A percentile compares a stretch with the other conserved stretches of the same genome.
Evolutionary conservation across 2,113 vertebrate species (phyloP).

Genomic region (Mastomys natalensis): DNA sequence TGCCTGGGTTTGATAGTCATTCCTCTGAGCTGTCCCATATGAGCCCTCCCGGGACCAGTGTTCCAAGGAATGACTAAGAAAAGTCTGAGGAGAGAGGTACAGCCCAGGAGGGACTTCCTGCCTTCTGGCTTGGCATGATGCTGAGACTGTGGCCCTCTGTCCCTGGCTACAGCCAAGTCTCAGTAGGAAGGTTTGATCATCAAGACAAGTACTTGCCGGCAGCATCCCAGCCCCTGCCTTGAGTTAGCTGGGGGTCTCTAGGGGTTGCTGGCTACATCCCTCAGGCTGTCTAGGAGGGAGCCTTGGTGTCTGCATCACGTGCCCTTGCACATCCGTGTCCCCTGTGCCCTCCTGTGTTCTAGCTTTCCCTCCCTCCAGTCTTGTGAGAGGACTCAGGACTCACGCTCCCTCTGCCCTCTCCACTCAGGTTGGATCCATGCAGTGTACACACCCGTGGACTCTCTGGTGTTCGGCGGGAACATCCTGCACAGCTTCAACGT

Average conservation of each 20-base stretch:
- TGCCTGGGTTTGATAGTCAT: too few relatives aligned
- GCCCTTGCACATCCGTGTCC: not conserved
- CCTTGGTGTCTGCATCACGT: not conserved
- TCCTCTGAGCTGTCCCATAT: not conserved
- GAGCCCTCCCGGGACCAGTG: not conserved
- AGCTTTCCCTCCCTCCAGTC: not conserved
- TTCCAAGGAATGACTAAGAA: not conserved
- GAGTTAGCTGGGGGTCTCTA: not conserved
- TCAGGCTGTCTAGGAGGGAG: not conserved
- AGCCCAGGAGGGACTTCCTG: not conserved
- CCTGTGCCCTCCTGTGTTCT: accelerated
- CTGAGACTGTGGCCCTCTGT: not conserved
- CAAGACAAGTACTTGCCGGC: not conserved
- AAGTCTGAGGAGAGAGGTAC: not conserved
- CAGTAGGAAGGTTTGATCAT: not conserved
- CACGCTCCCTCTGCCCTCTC: conserved; percentile 67
- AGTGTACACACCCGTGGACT: conserved; percentile 97
- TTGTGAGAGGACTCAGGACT: conserved; percentile 50
- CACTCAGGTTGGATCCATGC: conserved; percentile 97
- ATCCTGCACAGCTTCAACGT: conserved; percentile 99
- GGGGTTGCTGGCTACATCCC: not conserved
- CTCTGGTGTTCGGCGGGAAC: conserved; percentile 98
- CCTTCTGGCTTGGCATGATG: not conserved
- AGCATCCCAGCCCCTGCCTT: not conserved
- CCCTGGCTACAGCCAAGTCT: not conserved